These are phyloP conservation scores for Euura lappo DNA, from an alignment of 1,140 invertebrate genomes.

Conservation along the genomic window DNA sequence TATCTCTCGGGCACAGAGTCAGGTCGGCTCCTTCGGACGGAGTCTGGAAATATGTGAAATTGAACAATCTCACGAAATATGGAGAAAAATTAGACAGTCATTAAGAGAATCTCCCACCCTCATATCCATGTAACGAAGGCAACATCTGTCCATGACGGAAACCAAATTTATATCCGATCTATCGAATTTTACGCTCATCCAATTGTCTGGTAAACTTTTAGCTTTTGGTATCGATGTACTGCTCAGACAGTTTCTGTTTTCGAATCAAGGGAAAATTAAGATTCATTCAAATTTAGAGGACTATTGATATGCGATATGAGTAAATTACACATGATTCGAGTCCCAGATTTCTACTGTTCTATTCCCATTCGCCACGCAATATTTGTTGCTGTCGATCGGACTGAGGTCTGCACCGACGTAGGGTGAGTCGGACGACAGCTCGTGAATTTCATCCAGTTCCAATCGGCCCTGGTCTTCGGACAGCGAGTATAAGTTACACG, in stretches of 20 bases:
- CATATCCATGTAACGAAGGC: slow-evolving; percentile 49
- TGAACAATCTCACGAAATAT: slow-evolving; percentile 7
- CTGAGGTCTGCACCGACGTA: slow-evolving; percentile 40
- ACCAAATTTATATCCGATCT: slow-evolving; percentile 40
- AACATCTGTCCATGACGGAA: slow-evolving; percentile 48
- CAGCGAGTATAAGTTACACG: slow-evolving; percentile 31
- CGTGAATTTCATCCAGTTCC: slow-evolving; percentile 25
- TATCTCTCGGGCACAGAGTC: slow-evolving; percentile 45
- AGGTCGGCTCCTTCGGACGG: slow-evolving; percentile 37
- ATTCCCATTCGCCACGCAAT: slow-evolving; percentile 42
- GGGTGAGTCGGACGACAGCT: slow-evolving; percentile 24
- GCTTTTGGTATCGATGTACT: slow-evolving; percentile 25
- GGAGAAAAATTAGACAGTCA: slow-evolving; percentile 13
- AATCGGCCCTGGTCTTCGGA: slow-evolving; percentile 25
- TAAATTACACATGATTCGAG: slow-evolving; percentile 37
- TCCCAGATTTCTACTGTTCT: slow-evolving; percentile 45
- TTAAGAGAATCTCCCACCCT: slow-evolving; percentile 34
- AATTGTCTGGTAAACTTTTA: slow-evolving; percentile 39
- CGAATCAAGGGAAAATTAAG: not conserved
- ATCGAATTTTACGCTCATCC: slow-evolving; percentile 48
- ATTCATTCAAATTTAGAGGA: not conserved
- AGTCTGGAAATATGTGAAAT: slow-evolving; percentile 28
- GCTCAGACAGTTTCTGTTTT: slow-evolving; percentile 31
- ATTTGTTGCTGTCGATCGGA: slow-evolving; percentile 34
- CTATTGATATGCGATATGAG: slow-evolving; percentile 12